Conservation (phyloP, 2,888 invertebrate species). For the Rhabditophanes sp. region DNA sequence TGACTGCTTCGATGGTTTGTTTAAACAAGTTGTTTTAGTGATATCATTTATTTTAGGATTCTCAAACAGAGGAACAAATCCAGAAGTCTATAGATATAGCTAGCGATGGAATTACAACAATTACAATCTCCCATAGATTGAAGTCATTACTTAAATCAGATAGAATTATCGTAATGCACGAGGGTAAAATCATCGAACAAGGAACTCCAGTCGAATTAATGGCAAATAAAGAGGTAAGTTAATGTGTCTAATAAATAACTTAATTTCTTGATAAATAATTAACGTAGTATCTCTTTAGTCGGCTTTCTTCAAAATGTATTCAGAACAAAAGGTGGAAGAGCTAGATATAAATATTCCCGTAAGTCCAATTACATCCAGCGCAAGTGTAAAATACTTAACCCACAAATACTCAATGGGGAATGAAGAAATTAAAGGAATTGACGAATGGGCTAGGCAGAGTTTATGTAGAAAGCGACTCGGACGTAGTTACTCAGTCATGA, state of each 20-base stretch:
- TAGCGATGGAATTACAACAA: slow-evolving; percentile 33
- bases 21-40: slow-evolving; percentile 1
- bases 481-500: slow-evolving; percentile 36
- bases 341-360: slow-evolving; percentile 11
- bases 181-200: slow-evolving; percentile 34
- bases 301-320: slow-evolving; percentile 15
- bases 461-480: no score
- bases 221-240: slow-evolving; percentile 17
- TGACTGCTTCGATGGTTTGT: not conserved
- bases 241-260: no score
- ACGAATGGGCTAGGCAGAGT: no score
- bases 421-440: no score
- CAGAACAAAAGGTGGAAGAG: slow-evolving; percentile 17
- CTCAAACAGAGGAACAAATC: slow-evolving; percentile 39
- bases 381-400: slow-evolving; percentile 12
- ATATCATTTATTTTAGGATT: no score
- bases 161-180: slow-evolving; percentile 36
- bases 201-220: slow-evolving; percentile 35
- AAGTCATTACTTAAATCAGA: slow-evolving; percentile 12
- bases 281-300: no score
- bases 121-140: slow-evolving; percentile 37
- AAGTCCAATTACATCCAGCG: slow-evolving; percentile 6
- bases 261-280: no score
- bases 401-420: slow-evolving; percentile 1
- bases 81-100: slow-evolving; percentile 40